phyloP scores from a whole-genome alignment of 2,113 vertebrate species.

The Phoxinus phoxinus region DNA sequence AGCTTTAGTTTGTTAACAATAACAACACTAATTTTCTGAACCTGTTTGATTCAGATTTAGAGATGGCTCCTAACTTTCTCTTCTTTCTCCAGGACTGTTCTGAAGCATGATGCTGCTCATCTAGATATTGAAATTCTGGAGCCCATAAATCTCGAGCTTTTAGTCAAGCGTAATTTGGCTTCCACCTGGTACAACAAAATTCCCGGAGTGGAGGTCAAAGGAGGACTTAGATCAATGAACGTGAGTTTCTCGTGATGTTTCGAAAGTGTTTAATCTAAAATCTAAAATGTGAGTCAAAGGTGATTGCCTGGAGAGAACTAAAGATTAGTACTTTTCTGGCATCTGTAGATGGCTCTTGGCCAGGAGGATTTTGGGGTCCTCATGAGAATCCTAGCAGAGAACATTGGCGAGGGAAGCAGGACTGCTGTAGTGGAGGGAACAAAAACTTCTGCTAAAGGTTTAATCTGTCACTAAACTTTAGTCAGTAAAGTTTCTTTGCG shows the following conservation, averaged over 20 bases:
- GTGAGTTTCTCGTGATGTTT: conserved; percentile 71
- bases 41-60: background rate
- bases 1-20: too few species aligned
- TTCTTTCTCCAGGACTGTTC: conserved; percentile 72
- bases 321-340: conserved; percentile 1
- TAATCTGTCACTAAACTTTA: background rate
- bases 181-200: conserved; percentile 87
- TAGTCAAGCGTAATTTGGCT: conserved; percentile 87
- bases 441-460: conserved; percentile 38
- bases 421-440: conserved; percentile 62
- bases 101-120: conserved; percentile 67
- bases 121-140: conserved; percentile 86
- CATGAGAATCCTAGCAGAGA: conserved; percentile 88
- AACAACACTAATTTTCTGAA: background rate
- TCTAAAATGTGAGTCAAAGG: background rate
- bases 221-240: conserved; percentile 83
- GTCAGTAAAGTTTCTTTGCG: background rate
- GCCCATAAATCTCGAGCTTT: conserved; percentile 89
- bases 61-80: background rate
- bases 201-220: conserved; percentile 85
- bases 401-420: conserved; percentile 84
- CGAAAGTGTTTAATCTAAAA: background rate
- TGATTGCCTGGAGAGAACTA: background rate
- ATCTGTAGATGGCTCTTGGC: conserved; percentile 81
- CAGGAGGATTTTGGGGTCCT: conserved; percentile 89